Evolutionary conservation across 2,888 invertebrate species (phyloP), one percentile per base, ranked within the genome.

Genomic region (Meghimatium bilineatum): DNA sequence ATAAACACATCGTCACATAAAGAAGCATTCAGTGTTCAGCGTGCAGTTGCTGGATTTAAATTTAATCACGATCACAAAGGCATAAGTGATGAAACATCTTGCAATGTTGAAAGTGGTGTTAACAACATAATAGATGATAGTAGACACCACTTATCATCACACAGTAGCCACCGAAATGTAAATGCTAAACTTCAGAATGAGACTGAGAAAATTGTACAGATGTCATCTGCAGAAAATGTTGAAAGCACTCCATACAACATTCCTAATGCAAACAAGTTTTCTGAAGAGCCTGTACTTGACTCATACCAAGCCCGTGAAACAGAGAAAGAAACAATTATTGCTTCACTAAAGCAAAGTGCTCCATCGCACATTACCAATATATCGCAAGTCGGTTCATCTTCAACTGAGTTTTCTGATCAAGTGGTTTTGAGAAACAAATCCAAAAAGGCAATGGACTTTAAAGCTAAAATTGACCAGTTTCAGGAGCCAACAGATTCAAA

Each of bases 391-490:
- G 67, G 23, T 29, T 29, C 66, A n/a, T n/a, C 29, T 38, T 26
- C 44, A 71, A 14, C 8, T 1, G 56, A 29, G 1, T 8, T 12
- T 17, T 52, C 69, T 34, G 80, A 71, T 60, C 80, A 80, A 3
- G 80, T 80, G 32, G 36, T 56, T 26, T 20, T 80, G 52, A 69
- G 80, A 36, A 38, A 32, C 26, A 80, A 71, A 80, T 14, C 52
- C 17, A 67, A 52, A n/a, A 49, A 67, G 14, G 38, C 69, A 23
- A 38, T 77, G 8, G 60, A 77, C 71, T 77, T 82, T n/a, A 49
- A 29, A 23, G 56, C 77, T 0, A 77, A 82, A 56, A 38, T 69
- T 32, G 77, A 76, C n/a, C 52, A 75, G 5, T 77, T 77, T 29
- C 69, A 82, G 56, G 32, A 80, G 56, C 36, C 77, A 29, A 56